These are phyloP conservation scores for Phyllopteryx taeniolatus DNA, from an alignment of 2,113 vertebrate species.

Conservation along the genomic window DNA sequence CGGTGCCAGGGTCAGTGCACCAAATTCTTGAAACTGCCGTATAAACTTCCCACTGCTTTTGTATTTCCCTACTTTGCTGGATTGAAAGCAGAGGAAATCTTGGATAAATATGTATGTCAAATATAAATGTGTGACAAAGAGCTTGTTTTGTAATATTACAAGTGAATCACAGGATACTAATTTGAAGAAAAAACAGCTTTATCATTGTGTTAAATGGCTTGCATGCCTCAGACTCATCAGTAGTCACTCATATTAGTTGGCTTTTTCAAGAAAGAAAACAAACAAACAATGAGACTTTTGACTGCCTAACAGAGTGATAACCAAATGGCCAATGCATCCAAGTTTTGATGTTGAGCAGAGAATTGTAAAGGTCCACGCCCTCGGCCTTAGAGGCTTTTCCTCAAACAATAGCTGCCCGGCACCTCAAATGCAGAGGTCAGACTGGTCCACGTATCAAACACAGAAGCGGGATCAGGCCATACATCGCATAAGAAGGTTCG, in stretches of 20 bases:
- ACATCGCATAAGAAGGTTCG: slow-evolving; percentile 41
- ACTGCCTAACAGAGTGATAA: slow-evolving; percentile 24
- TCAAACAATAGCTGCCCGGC: slow-evolving; percentile 50
- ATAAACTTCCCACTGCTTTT: no score
- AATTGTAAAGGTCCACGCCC: slow-evolving; percentile 44
- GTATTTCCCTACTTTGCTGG: no score
- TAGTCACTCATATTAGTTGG: not conserved
- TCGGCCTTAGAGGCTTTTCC: slow-evolving; percentile 50
- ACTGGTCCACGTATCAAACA: slow-evolving; percentile 60
- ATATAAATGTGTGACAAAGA: no score
- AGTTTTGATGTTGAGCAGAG: slow-evolving; percentile 26
- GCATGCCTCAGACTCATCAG: not conserved
- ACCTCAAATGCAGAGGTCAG: slow-evolving; percentile 65
- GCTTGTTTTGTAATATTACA: no score
- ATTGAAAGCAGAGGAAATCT: no score
- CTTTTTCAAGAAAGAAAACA: not conserved
- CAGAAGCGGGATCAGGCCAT: slow-evolving; percentile 45
- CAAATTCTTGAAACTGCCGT: no score
- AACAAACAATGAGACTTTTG: slow-evolving; percentile 2
- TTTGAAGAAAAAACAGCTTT: no score
- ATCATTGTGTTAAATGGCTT: not conserved
- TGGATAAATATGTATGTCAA: no score
- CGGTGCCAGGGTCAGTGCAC: no score
- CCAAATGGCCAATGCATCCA: slow-evolving; percentile 23
- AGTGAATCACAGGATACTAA: no score